Evolutionary conservation across 1,140 invertebrate genomes (phyloP), one percentile per base, ranked within the genome.

Genomic region (Limonius californicus): DNA sequence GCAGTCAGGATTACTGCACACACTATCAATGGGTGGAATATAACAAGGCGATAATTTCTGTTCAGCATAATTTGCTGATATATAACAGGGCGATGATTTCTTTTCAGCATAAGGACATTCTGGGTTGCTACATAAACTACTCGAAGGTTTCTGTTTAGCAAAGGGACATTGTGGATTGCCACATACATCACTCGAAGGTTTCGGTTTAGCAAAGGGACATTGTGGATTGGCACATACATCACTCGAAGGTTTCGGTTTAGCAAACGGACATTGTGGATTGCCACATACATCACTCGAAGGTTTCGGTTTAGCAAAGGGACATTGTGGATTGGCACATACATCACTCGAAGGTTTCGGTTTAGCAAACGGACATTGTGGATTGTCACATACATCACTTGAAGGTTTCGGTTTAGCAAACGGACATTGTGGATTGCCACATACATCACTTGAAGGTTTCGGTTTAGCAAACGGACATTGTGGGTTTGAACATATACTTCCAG

Each of bases 1-100:
- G 60, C 71, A 74, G 1, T 69, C 58, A 2, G 64, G 68, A 62
- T 69, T 69, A 15, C 58, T 57, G 53, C 70, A 73, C 68, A 73
- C 9, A 50, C 15, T 12, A 2, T n/a, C 35, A 12, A 2, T 39
- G 2, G 1, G 1, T 9, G 8, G 8, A 6, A 12, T 39, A 27
- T 27, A 27, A 27, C 23, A 27, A 39, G 23, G 9, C 9, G 12
- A 14, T 32, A 8, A 2, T 9, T 9, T 14, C n/a, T 39, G 7
- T 18, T 12, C 15, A 7, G 14, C 45, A 42, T 57, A 65, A 50
- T 32, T 32, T 14, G 2, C 2, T 2, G 8, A 2, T 11, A 39
- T 39, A 27, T 27, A 27, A 27, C 23, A 27, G n/a, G 23, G 9
- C 9, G 12, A 14, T 32, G 7, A 2, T 9, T 9, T 14, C n/a